Evolutionary conservation across 2,888 invertebrate genomes (phyloP), one percentile per base, ranked within the genome.

Genomic region (Pediacus dermestoides): DNA sequence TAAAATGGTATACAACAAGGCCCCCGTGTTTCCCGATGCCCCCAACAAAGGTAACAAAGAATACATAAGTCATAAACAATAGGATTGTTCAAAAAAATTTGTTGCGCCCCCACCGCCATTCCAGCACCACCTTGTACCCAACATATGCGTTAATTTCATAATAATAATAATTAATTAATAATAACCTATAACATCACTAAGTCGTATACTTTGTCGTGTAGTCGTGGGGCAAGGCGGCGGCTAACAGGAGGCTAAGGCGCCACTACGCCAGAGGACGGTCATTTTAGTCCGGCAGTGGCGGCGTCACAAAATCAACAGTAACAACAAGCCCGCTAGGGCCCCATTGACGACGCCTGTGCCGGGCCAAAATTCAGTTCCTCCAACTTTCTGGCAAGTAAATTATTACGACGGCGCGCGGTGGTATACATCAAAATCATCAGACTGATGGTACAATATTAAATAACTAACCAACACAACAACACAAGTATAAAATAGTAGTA

Each of bases 181-280:
- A 58, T 58, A 60, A 52, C 56, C 58, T 62, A 61, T 56, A 63
- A 60, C 63, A 63, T 64, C 63, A 64, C 63, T 61, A 61, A 58
- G 50, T 64, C 64, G 64, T 64, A 64, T 64, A 65, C 64, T 52
- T 60, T 47, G 51, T 7, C 43, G 54, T 57, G 56, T 60, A 40
- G n/a, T n/a, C n/a, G n/a, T 52, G 43, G 27, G 40, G 28, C 37
- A 32, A 16, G 32, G 16, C 11, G 10, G 18, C 16, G 33, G 10
- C 21, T 6, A 18, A 18, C 21, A n/a, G n/a, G 21, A n/a, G n/a
- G n/a, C n/a, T n/a, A n/a, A n/a, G n/a, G n/a, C n/a, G n/a, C n/a
- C n/a, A n/a, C n/a, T n/a, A n/a, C n/a, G 11, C 12, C 18, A 21
- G 36, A 32, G 15, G 34, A 30, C 28, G 25, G 28, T 39, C 34